Conservation (phyloP, 1,140 invertebrate genomes). For the Pseudomyrmex gracilis region DNA sequence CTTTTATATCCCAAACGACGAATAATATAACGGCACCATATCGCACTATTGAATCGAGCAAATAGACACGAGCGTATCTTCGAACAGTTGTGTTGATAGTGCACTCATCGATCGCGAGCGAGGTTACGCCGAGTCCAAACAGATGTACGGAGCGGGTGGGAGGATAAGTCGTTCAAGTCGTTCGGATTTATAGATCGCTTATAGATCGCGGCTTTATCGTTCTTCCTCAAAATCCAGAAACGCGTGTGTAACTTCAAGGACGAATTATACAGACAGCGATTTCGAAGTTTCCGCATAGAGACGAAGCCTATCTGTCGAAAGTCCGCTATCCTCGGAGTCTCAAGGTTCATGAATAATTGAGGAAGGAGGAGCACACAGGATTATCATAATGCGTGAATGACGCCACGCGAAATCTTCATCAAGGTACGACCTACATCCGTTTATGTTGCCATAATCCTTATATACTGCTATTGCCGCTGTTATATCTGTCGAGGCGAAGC, state of each 20-base stretch:
- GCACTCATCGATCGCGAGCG: constrained; percentile 38
- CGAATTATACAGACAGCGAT: background rate
- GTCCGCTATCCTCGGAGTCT: background rate
- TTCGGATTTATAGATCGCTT: background rate
- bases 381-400: constrained; percentile 60
- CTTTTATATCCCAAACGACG: background rate
- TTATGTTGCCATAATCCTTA: constrained; percentile 31
- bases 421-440: constrained; percentile 49
- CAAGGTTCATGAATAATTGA: constrained; percentile 54
- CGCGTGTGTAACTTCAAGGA: background rate
- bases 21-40: background rate
- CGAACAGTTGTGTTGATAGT: constrained; percentile 42
- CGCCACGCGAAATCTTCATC: constrained; percentile 53
- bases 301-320: background rate
- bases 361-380: background rate
- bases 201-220: background rate
- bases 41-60: constrained; percentile 15
- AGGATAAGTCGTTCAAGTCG: background rate
- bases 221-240: background rate
- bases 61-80: constrained; percentile 34
- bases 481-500: constrained; percentile 42
- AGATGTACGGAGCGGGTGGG: background rate
- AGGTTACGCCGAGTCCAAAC: constrained; percentile 39
- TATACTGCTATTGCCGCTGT: constrained; percentile 26
- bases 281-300: background rate